Percentiles rank a stretch among this genome's conserved stretches.
Evolutionary conservation across 2,888 invertebrate species (phyloP).

Genomic region (Lumbricus terrestris): DNA sequence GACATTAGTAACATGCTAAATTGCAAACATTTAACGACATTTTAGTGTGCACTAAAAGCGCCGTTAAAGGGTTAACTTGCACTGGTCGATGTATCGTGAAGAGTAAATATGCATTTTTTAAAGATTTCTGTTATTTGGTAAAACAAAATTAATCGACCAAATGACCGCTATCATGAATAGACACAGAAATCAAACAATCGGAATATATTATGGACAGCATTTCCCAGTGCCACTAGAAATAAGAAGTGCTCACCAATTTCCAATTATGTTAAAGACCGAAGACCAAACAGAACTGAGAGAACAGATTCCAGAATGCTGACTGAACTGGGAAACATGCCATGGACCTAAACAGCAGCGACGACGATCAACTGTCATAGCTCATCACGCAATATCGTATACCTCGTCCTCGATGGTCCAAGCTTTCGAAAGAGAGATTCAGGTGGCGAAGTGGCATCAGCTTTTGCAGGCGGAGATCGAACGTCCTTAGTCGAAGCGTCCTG

Average conservation of each 20-base stretch:
- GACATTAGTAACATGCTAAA: neutral
- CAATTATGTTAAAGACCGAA: neutral
- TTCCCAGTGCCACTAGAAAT: conserved; percentile 3
- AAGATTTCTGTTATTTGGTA: no score
- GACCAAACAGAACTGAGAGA: neutral
- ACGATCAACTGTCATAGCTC: conserved; percentile 69
- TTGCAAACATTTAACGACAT: neutral
- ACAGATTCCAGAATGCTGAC: neutral
- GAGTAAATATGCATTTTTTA: neutral
- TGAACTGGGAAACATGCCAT: neutral
- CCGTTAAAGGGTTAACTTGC: neutral
- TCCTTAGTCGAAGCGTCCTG: conserved; percentile 16
- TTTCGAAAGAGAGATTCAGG: conserved; percentile 96
- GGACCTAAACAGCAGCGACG: neutral
- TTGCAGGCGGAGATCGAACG: neutral
- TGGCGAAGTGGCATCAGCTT: conserved; percentile 66
- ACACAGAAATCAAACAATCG: neutral
- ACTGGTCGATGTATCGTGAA: neutral
- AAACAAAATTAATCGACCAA: neutral
- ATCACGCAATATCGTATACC: conserved; percentile 85
- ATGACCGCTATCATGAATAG: conserved; percentile 3
- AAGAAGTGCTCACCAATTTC: neutral
- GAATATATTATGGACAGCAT: neutral
- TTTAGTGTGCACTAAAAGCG: no score
- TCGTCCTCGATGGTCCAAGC: conserved; percentile 88